Base-by-base conservation (phyloP, 2,888 invertebrate genomes). In the Ornithoptera priamus region DNA sequence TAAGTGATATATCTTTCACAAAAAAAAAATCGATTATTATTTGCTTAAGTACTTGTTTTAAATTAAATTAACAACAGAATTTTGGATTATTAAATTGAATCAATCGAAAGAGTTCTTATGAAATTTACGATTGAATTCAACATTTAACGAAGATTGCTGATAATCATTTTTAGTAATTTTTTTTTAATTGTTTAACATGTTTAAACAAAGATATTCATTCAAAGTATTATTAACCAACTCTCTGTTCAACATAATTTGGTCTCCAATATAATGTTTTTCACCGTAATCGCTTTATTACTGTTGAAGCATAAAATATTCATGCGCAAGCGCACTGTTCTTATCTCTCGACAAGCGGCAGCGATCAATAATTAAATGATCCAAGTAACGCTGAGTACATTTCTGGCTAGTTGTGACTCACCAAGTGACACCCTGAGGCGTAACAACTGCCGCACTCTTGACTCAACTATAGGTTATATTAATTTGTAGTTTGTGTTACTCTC, bases 301-400 rank as follows among this genome's bases (percentile, higher is more conserved):
- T 74, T 75, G 80, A 81, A 81, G 82, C 83, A 83, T 85, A 82
- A 85, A 86, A 83, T 80, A 77, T 30, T 3, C 5, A 30, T 75
- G 74, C 78, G 46, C 46, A 10, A 15, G 46, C 46, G 75, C 81
- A 81, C 80, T 78, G 82, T 83, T 83, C 75, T 80, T 85, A 85
- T 86, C 86, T 80, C 71, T 72, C 75, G 78, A 78, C 77, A 73
- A 74, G 74, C 77, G 70, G 58, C 63, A 72, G 62, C 56, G 56
- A 65, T 65, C 39, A 65, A n/a, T 61, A 62, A 68, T 65, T 74
- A 79, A 79, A 80, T 80, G 77, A 79, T 67, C 64, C 74, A 65
- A 74, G 72, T 74, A 70, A 39, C 17, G 22, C 15, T 46, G 46
- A 46, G 15, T 50, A 53, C 20, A 18, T 56, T 58, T 53, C 71